Evolutionary conservation across 2,113 vertebrate genomes (phyloP).

Genomic region (Phalacrocorax aristotelis): DNA sequence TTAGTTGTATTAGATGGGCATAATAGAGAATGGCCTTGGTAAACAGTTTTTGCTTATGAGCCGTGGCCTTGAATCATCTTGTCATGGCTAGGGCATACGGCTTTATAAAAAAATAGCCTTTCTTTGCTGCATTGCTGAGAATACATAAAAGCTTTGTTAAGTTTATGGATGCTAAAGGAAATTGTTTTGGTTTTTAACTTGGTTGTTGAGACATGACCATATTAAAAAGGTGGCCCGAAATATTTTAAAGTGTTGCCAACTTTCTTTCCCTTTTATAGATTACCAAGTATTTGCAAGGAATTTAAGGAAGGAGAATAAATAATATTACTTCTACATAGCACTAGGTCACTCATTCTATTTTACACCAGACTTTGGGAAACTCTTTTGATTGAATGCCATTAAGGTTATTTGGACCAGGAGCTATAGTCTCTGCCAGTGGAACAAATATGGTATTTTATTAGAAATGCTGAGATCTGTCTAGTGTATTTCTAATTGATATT

Average conservation of each 20-base stretch:
- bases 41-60: neutral
- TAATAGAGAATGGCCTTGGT: neutral
- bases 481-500: constrained; percentile 51
- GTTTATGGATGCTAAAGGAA: neutral
- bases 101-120: neutral
- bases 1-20: neutral
- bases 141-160: neutral
- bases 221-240: neutral
- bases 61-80: neutral
- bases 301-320: constrained; percentile 1
- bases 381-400: neutral
- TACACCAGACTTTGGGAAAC: constrained; percentile 11
- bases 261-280: neutral
- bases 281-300: neutral
- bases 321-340: neutral
- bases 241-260: neutral
- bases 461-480: constrained; percentile 31
- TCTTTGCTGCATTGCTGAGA: neutral
- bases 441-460: constrained; percentile 43
- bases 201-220: neutral
- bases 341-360: neutral
- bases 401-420: constrained; percentile 21
- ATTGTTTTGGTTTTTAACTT: neutral
- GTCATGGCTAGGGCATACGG: neutral
- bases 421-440: constrained; percentile 24